Percentiles rank a stretch among this genome's conserved stretches.
Conservation (phyloP, 64 coral and sea anemone genomes). For the Stylophora pistillata region DNA sequence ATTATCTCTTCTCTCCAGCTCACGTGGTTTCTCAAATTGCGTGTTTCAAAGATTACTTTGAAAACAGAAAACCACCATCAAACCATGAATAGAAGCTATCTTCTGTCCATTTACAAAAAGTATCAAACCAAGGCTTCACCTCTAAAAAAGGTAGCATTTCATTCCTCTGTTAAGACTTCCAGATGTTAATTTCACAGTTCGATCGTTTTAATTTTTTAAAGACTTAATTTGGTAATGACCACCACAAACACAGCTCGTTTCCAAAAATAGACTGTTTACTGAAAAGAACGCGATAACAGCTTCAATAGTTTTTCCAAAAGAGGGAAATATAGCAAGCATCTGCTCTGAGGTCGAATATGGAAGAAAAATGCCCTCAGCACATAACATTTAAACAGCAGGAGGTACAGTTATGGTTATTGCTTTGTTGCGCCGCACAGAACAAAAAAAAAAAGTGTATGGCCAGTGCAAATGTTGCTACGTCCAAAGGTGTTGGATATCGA, state of each 20-base stretch:
- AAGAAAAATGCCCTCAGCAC: background rate
- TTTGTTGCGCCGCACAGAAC: background rate
- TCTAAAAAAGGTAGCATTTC: too few relatives aligned
- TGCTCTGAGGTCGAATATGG: background rate
- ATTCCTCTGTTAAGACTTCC: too few relatives aligned
- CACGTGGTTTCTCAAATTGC: too few relatives aligned
- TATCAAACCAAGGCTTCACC: too few relatives aligned
- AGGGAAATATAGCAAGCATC: background rate
- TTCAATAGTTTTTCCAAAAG: background rate
- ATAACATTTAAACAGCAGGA: background rate
- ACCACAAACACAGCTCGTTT: background rate
- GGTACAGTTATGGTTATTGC: background rate
- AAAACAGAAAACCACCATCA: too few relatives aligned
- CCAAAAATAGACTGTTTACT: background rate
- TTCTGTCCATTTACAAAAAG: background rate
- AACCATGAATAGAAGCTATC: background rate
- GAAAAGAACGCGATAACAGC: background rate
- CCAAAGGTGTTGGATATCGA: background rate
- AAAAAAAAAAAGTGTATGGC: background rate
- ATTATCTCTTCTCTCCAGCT: too few relatives aligned
- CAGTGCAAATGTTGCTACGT: background rate
- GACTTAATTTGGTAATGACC: background rate
- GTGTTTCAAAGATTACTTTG: too few relatives aligned
- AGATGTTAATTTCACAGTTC: too few relatives aligned
- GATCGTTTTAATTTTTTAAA: background rate